Base-by-base conservation (phyloP, 2,797 vertebrate species). In the Phalloptychus januarius region DNA sequence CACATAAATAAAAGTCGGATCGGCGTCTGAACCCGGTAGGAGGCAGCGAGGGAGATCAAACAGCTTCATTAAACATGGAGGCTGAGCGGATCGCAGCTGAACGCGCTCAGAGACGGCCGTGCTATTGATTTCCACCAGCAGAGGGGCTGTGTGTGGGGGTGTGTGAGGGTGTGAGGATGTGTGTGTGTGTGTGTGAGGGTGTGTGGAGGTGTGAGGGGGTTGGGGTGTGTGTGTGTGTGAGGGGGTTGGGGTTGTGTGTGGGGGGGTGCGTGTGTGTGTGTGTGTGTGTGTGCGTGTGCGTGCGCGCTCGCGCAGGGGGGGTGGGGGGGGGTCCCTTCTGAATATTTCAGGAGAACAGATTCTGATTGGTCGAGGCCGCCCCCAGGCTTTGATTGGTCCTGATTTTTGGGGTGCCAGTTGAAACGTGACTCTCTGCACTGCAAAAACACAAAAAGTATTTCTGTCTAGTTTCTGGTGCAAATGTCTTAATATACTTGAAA, bases 21-120 rank as follows among this genome's bases (percentile, higher is more conserved):
- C 74, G 45, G 36, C 72, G 70, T 76, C 82, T 75, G 5, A 73
- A 76, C 63, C 33, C 63, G 0, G 76, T 72, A 83, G 83, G 75
- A 87, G 76, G 65, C 28, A 4, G 61, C 54, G 2, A 82, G 56
- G 25, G 10, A 54, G 13, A 89, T 91, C 86, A 83, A 74, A 81
- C 67, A 3, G 76, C 86, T 78, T 89, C 86, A 84, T 89, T 86
- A 88, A 86, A 89, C 52, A 89, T 86, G 83, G 74, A 89, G 74
- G 16, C 61, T 65, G 36, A 65, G 33, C 20, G 18, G 50, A 79
- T 48, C 5, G 48, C 79, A 25, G 79, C 78, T 71, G 7, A 38
- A 18, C 7, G 7, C 28, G 7, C 52, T 48, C 74, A 67, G 56
- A 52, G 74, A 79, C 76, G 77, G 82, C 85, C 79, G 77, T 78